Evolutionary conservation across 2,888 invertebrate species (phyloP).

Genomic region (Peribatodes rhomboidaria): DNA sequence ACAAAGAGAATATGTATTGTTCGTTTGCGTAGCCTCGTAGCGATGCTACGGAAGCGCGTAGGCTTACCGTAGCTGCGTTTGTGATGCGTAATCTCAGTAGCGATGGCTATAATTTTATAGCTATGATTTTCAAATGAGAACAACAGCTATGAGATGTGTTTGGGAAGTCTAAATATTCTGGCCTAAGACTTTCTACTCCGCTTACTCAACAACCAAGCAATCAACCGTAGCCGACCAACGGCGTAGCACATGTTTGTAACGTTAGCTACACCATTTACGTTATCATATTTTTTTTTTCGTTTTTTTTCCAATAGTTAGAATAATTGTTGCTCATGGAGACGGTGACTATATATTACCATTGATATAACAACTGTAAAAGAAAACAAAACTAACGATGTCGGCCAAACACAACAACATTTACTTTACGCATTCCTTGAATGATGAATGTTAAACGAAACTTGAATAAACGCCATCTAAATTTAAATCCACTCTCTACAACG

Average conservation of each 20-base stretch:
- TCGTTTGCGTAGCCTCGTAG: constrained; percentile 18
- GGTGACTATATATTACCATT: neutral
- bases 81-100: neutral
- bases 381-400: constrained; percentile 14
- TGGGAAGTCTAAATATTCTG: no score
- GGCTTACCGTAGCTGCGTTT: neutral
- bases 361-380: neutral
- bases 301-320: neutral
- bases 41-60: constrained; percentile 1
- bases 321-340: neutral
- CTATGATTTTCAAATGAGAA: no score
- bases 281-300: neutral
- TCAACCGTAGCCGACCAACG: no score
- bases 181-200: no score
- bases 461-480: neutral
- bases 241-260: neutral
- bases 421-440: constrained; percentile 14
- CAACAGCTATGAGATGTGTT: no score
- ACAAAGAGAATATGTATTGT: neutral
- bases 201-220: no score
- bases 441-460: constrained; percentile 4
- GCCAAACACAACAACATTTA: constrained; percentile 9
- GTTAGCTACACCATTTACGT: neutral
- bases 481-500: neutral
- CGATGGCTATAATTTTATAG: no score